Conservation (phyloP, 2,888 invertebrate genomes). For the Entomobrya proxima region DNA sequence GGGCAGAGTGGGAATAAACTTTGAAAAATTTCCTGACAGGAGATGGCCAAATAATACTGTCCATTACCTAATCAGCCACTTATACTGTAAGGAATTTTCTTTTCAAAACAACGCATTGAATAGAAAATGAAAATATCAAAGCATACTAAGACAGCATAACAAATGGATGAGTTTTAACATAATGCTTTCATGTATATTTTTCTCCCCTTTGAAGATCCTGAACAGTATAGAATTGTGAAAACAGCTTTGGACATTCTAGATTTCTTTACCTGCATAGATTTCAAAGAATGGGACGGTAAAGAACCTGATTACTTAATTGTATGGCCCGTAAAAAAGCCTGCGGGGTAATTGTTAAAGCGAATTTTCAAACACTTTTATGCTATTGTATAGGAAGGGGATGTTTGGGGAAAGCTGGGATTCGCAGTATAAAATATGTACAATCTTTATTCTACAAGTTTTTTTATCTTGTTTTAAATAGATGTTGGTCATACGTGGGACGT, state of each 20-base stretch:
- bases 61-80: slow-evolving; percentile 82
- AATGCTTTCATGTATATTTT: background rate
- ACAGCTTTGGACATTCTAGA: slow-evolving; percentile 82
- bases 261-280: slow-evolving; percentile 83
- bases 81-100: slow-evolving; percentile 79
- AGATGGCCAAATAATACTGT: slow-evolving; percentile 83
- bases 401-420: too few species aligned
- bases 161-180: background rate
- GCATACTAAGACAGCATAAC: too few species aligned
- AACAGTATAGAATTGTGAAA: slow-evolving; percentile 81
- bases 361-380: too few species aligned
- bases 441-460: too few species aligned
- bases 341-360: too few species aligned
- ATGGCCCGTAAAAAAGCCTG: slow-evolving; percentile 83
- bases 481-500: slow-evolving; percentile 87
- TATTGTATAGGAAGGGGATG: too few species aligned
- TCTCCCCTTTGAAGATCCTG: slow-evolving; percentile 78
- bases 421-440: too few species aligned
- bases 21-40: slow-evolving; percentile 83
- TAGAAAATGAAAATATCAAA: too few species aligned
- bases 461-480: slow-evolving; percentile 79
- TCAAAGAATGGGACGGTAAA: slow-evolving; percentile 83
- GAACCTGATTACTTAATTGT: slow-evolving; percentile 82
- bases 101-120: background rate
- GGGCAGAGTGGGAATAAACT: slow-evolving; percentile 81